Evolutionary conservation across 1,140 invertebrate species (phyloP).

Genomic region (Danaus melanippus): DNA sequence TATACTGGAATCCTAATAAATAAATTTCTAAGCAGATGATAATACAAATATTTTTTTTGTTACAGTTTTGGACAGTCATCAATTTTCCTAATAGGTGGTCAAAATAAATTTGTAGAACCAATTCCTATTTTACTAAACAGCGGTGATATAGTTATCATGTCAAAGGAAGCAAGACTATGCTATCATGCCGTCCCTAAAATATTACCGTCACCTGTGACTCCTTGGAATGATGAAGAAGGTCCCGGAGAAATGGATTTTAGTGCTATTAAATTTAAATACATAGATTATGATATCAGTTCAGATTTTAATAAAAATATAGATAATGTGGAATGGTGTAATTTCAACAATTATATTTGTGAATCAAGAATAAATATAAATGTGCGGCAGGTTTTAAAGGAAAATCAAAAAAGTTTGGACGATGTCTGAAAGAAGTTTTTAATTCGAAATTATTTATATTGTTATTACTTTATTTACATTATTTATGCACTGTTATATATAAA

Average conservation of each 20-base stretch:
- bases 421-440: conserved; percentile 27
- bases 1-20: too few species aligned
- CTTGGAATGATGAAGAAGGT: conserved; percentile 64
- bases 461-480: conserved; percentile 10
- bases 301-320: conserved; percentile 34
- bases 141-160: conserved; percentile 90
- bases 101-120: conserved; percentile 76
- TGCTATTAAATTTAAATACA: conserved; percentile 34
- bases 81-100: conserved; percentile 88
- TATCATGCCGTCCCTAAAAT: conserved; percentile 91
- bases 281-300: conserved; percentile 25
- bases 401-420: conserved; percentile 40
- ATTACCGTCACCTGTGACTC: conserved; percentile 57
- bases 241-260: conserved; percentile 12
- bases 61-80: conserved; percentile 89
- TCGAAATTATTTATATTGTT: conserved; percentile 17
- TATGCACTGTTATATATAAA: conserved; percentile 2
- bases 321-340: conserved; percentile 35
- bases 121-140: conserved; percentile 80
- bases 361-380: conserved; percentile 67
- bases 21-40: too few species aligned
- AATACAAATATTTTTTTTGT: conserved; percentile 14
- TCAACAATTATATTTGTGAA: conserved; percentile 44
- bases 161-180: conserved; percentile 79
- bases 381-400: conserved; percentile 58